Conservation (phyloP, 2,888 invertebrate genomes). For the Cheilosia pagana region DNA sequence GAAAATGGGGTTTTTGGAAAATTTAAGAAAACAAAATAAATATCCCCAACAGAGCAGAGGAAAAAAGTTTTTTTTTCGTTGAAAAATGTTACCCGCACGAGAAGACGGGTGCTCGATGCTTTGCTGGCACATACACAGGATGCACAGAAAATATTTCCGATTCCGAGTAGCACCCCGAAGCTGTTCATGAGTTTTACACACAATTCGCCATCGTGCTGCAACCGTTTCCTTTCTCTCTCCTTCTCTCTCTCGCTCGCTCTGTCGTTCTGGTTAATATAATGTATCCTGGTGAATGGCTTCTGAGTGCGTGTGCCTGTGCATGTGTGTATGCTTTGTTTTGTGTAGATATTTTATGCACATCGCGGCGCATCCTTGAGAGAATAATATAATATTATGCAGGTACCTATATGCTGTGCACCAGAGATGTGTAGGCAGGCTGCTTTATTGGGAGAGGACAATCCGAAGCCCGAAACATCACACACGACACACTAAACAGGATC, state of each 20-base stretch:
- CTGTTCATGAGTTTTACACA: constrained; percentile 68
- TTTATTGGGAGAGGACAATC: constrained; percentile 9
- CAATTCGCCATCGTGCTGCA: constrained; percentile 21
- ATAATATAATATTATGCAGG: constrained; percentile 69
- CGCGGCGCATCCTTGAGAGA: constrained; percentile 47
- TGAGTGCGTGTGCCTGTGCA: not conserved
- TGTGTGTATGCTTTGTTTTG: constrained; percentile 3
- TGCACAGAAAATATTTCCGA: constrained; percentile 62
- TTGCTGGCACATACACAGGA: constrained; percentile 25
- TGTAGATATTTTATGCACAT: constrained; percentile 59
- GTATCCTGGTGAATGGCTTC: constrained; percentile 2
- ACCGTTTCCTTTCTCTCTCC: not conserved
- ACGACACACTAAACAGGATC: constrained; percentile 70
- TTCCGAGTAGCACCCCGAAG: constrained; percentile 54
- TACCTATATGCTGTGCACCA: constrained; percentile 11
- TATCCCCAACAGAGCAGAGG: not conserved
- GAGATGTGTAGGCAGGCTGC: not conserved
- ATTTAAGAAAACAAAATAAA: constrained; percentile 35
- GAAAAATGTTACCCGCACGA: not conserved
- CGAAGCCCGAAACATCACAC: constrained; percentile 69
- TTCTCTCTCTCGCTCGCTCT: not conserved
- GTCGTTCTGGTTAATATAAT: too few relatives aligned
- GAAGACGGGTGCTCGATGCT: not conserved
- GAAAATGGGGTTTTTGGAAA: not conserved
- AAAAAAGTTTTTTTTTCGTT: constrained; percentile 23